phyloP scores from a whole-genome alignment of 2,113 vertebrate species.

The Talpa occidentalis region DNA sequence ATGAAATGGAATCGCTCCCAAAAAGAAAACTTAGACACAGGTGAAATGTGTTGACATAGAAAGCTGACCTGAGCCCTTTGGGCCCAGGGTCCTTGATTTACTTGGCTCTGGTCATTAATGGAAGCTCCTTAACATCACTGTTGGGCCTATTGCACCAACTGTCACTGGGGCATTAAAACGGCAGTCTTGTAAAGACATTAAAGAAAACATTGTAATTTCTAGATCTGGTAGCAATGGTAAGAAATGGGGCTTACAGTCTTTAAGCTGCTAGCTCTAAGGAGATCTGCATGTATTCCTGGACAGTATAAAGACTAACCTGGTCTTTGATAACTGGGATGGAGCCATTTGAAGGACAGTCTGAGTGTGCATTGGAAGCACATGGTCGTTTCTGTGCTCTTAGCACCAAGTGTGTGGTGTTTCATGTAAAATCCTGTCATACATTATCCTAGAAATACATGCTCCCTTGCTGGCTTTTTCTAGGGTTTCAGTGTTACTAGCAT shows the following conservation, averaged over 20 bases:
- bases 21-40: conserved; percentile 39
- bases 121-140: conserved; percentile 44
- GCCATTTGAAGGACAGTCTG: conserved; percentile 59
- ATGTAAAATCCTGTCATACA: conserved; percentile 27
- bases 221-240: conserved; percentile 62
- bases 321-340: conserved; percentile 43
- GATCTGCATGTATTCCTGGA: conserved; percentile 60
- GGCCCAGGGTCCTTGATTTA: conserved; percentile 58
- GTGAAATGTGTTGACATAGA: conserved; percentile 49
- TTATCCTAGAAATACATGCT: conserved; percentile 62
- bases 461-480: conserved; percentile 65
- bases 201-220: conserved; percentile 57
- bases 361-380: conserved; percentile 53
- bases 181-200: conserved; percentile 40
- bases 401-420: conserved; percentile 49
- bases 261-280: conserved; percentile 44
- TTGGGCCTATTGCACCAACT: conserved; percentile 36
- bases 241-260: conserved; percentile 35
- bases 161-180: conserved; percentile 25
- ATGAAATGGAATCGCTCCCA: conserved; percentile 47
- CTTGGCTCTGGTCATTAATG: conserved; percentile 62
- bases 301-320: conserved; percentile 44
- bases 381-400: conserved; percentile 57
- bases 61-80: conserved; percentile 52
- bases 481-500: conserved; percentile 40